phyloP scores from a whole-genome alignment of 1,140 invertebrate species.

The Leptopilina clavipes region DNA sequence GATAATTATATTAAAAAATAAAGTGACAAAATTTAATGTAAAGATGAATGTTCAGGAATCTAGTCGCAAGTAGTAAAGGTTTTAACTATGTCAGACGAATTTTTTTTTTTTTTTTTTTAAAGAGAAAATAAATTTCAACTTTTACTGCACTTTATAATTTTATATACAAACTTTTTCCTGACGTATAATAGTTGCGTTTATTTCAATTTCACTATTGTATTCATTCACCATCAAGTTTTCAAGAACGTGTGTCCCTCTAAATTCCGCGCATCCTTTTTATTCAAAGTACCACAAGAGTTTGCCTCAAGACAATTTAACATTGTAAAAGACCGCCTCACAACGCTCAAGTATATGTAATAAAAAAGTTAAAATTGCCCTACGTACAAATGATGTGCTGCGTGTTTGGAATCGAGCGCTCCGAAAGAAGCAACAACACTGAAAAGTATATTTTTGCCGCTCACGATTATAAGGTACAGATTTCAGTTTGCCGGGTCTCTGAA shows the following conservation, averaged over 20 bases:
- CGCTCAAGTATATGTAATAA: slow-evolving; percentile 10
- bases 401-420: neutral
- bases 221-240: no score
- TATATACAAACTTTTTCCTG: no score
- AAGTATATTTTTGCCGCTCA: slow-evolving; percentile 2
- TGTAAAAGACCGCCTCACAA: slow-evolving; percentile 23
- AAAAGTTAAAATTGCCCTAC: slow-evolving; percentile 57
- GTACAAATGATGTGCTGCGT: slow-evolving; percentile 53
- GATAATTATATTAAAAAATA: neutral
- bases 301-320: slow-evolving; percentile 18
- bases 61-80: neutral
- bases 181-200: neutral
- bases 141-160: neutral
- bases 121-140: no score
- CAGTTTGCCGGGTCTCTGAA: slow-evolving; percentile 28
- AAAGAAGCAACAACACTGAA: neutral
- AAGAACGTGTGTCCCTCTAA: neutral
- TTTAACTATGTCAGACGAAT: neutral
- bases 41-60: neutral
- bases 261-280: neutral
- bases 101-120: no score
- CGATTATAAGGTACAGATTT: slow-evolving; percentile 14
- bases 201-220: neutral
- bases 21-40: no score
- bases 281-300: neutral